phyloP scores from a whole-genome alignment of 2,888 invertebrate genomes.

The Gastrophysa polygoni region DNA sequence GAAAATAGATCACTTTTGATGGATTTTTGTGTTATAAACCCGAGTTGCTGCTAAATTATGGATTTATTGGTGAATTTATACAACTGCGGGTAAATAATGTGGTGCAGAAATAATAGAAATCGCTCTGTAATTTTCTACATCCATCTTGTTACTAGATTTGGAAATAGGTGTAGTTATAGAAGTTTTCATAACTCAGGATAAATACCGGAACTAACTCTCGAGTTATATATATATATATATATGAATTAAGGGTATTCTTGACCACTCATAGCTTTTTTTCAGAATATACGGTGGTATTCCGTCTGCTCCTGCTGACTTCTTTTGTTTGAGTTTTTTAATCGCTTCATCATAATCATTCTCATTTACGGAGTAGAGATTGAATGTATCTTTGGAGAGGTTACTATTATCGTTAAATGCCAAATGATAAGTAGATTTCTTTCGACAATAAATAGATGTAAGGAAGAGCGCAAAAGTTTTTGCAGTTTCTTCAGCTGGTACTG shows the following conservation, averaged over 20 bases:
- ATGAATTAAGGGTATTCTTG: neutral
- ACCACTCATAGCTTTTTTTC: neutral
- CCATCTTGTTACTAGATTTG: neutral
- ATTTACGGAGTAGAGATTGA: neutral
- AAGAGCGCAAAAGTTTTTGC: neutral
- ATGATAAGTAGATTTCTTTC: neutral
- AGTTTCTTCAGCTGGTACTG: neutral
- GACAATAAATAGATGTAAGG: neutral
- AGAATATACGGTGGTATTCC: neutral
- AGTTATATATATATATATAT: conserved; percentile 1
- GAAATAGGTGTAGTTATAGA: neutral
- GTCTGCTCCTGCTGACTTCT: neutral
- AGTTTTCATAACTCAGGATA: conserved; percentile 1
- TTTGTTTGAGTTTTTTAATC: neutral
- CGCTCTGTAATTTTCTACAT: neutral
- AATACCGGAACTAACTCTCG: neutral
- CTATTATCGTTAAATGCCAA: neutral
- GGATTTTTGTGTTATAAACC: neutral
- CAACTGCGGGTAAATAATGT: neutral
- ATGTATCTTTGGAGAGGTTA: neutral
- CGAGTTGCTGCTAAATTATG: neutral
- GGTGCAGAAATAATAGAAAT: conserved; percentile 3
- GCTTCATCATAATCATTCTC: neutral
- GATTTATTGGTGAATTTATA: neutral
- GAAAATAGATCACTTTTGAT: conserved; percentile 1